These are phyloP conservation scores for Echeneis naucrates DNA, from an alignment of 2,797 vertebrate species.

Conservation along the genomic window DNA sequence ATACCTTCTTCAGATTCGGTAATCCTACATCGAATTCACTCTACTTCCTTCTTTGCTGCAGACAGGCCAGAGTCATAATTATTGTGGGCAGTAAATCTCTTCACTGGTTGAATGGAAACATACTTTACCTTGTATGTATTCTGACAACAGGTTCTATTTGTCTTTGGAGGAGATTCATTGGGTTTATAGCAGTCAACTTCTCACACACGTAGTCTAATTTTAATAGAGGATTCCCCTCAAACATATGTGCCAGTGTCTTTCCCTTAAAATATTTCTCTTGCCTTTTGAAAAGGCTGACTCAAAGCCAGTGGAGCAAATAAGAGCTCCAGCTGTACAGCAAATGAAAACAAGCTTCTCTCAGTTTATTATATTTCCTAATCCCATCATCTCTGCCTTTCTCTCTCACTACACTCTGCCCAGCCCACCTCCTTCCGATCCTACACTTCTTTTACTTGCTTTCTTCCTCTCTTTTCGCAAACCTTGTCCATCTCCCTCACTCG, in stretches of 20 bases:
- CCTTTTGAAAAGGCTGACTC: constrained; percentile 15
- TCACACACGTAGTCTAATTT: too few relatives aligned
- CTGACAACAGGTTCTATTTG: neutral
- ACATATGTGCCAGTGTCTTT: neutral
- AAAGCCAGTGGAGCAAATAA: constrained; percentile 44
- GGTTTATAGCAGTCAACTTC: neutral
- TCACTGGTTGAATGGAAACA: neutral
- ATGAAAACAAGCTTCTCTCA: constrained; percentile 37
- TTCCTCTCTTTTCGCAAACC: neutral
- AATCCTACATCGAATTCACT: neutral
- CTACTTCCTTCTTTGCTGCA: too few relatives aligned
- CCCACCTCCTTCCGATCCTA: neutral
- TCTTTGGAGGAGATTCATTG: neutral
- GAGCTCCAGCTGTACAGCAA: constrained; percentile 19
- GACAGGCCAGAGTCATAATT: neutral
- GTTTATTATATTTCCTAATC: constrained; percentile 37
- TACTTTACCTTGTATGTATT: neutral
- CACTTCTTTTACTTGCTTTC: neutral
- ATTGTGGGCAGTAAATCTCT: neutral
- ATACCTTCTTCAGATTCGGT: neutral
- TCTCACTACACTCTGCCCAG: neutral
- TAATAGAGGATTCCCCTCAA: neutral
- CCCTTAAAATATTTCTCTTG: neutral
- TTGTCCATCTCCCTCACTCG: neutral
- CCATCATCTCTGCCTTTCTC: constrained; percentile 14